Conservation (phyloP, 2,113 vertebrate species). For the Elachura formosa region DNA sequence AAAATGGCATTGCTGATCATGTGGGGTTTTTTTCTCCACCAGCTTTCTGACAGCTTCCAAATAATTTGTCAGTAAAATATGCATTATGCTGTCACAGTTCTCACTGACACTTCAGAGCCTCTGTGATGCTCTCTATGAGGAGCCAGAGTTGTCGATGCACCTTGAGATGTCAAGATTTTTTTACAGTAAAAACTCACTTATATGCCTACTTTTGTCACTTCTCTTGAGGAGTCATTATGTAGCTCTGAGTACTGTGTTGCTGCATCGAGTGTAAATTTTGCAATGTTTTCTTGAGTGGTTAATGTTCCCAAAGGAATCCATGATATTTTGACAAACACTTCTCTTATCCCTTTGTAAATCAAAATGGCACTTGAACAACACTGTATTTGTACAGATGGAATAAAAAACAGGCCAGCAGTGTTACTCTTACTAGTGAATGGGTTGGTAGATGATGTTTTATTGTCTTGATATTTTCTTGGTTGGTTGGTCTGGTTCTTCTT, state of each 20-base stretch:
- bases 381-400: neutral
- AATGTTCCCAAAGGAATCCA: neutral
- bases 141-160: neutral
- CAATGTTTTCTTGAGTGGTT: neutral
- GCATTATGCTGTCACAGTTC: neutral
- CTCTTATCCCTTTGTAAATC: neutral
- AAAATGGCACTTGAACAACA: neutral
- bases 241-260: neutral
- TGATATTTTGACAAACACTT: neutral
- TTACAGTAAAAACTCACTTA: neutral
- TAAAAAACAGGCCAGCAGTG: neutral
- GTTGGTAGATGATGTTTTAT: neutral
- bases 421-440: neutral
- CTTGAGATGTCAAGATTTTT: neutral
- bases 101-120: neutral
- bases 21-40: neutral
- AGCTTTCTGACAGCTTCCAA: neutral
- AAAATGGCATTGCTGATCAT: neutral
- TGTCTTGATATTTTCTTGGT: neutral
- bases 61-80: neutral
- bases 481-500: neutral
- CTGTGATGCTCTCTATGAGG: neutral
- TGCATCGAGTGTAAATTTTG: neutral
- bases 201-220: neutral
- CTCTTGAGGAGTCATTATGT: neutral